Conservation (phyloP, 37 sponge, comb jelly and placozoan genomes). For the Halisarca cf. caerulea region DNA sequence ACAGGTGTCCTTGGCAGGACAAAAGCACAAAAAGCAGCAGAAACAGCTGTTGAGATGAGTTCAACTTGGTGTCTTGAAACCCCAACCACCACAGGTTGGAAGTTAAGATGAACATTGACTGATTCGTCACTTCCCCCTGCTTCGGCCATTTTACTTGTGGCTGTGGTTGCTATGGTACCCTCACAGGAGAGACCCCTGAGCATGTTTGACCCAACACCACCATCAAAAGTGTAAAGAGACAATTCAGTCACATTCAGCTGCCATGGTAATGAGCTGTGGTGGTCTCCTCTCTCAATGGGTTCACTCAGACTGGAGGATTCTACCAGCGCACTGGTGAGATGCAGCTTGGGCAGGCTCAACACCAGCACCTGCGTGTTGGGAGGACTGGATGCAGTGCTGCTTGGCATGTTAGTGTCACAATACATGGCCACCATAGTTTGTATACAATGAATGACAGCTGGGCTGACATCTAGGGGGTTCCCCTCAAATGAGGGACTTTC, state of each 20-base stretch:
- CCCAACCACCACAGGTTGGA: not conserved
- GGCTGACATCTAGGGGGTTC: not conserved
- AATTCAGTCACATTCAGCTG: conserved; percentile 23
- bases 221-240: conserved; percentile 27
- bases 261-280: conserved; percentile 57
- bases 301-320: conserved; percentile 1
- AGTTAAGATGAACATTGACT: not conserved
- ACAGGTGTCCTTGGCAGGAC: too few relatives aligned
- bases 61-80: conserved; percentile 18
- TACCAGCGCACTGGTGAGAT: not conserved
- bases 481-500: not conserved
- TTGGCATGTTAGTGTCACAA: not conserved
- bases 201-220: conserved; percentile 5
- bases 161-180: conserved; percentile 19
- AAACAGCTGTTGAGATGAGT: not conserved
- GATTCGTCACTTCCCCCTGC: not conserved
- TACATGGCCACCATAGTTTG: not conserved
- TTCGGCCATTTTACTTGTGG: not conserved
- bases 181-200: conserved; percentile 44
- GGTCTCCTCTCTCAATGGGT: conserved; percentile 36
- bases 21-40: not conserved
- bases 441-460: not conserved
- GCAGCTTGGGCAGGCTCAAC: conserved; percentile 30
- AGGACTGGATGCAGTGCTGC: not conserved
- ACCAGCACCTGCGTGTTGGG: conserved; percentile 39